Percentiles rank a stretch among this genome's conserved stretches.
Conservation (phyloP, 2,888 invertebrate genomes). For the Philonicus albiceps region DNA sequence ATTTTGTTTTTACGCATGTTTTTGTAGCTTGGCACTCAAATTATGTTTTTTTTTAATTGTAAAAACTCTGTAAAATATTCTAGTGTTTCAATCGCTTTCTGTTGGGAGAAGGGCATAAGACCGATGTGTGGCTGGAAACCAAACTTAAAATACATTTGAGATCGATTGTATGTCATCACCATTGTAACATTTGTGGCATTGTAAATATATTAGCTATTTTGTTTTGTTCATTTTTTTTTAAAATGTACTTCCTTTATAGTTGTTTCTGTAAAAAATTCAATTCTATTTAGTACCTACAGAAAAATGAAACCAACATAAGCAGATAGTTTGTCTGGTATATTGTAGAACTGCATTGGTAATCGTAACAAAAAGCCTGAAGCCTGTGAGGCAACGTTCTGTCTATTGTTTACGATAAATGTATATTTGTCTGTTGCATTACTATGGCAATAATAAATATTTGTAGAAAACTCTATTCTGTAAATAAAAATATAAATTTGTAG, state of each 20-base stretch:
- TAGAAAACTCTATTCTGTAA: conserved; percentile 46
- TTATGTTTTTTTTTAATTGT: conserved; percentile 43
- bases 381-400: conserved; percentile 34
- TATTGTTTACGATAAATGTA: conserved; percentile 14
- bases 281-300: conserved; percentile 42
- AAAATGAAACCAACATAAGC: conserved; percentile 48
- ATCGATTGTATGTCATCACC: conserved; percentile 36
- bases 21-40: conserved; percentile 52
- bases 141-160: conserved; percentile 32
- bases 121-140: not conserved
- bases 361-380: conserved; percentile 30
- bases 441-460: conserved; percentile 28
- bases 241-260: conserved; percentile 28
- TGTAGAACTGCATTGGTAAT: conserved; percentile 2
- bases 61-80: conserved; percentile 41
- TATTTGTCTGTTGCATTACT: conserved; percentile 12
- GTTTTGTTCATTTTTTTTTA: not conserved
- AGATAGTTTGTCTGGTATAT: conserved; percentile 39
- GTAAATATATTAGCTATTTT: conserved; percentile 38
- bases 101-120: not conserved
- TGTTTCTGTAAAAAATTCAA: conserved; percentile 43
- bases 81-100: conserved; percentile 19
- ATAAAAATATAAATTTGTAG: conserved; percentile 45
- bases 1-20: not conserved
- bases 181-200: conserved; percentile 37